phyloP scores from a whole-genome alignment of 2,888 invertebrate genomes.

The Polia nebulosa region DNA sequence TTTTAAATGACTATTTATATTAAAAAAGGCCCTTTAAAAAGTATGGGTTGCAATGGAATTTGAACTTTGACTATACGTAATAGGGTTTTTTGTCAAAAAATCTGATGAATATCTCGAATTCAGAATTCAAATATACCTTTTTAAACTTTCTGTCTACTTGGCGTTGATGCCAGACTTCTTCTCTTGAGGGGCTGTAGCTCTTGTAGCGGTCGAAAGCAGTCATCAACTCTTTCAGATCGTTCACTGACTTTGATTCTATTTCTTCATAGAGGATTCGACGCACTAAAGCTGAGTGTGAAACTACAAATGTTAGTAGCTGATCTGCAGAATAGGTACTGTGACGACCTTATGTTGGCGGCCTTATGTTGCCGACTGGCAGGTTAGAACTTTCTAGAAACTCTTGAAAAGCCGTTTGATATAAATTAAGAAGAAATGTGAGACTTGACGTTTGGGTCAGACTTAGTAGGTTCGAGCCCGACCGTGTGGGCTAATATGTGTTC shows the following conservation, averaged over 20 bases:
- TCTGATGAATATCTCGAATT: neutral
- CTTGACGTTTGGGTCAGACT: too few species aligned
- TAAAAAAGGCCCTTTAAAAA: too few species aligned
- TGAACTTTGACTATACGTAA: neutral
- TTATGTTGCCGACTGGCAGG: too few species aligned
- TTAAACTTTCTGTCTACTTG: constrained; percentile 68
- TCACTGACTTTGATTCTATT: constrained; percentile 69
- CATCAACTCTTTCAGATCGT: constrained; percentile 65
- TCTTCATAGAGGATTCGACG: constrained; percentile 85
- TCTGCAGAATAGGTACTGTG: too few species aligned
- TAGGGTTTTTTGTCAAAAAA: neutral
- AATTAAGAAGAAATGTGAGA: too few species aligned
- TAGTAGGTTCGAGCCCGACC: too few species aligned
- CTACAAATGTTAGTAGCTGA: too few species aligned
- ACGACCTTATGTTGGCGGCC: too few species aligned
- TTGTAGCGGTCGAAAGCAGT: constrained; percentile 84
- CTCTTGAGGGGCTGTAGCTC: constrained; percentile 77
- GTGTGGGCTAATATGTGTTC: too few species aligned
- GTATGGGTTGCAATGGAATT: neutral
- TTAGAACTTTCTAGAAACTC: too few species aligned
- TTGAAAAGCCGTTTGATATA: too few species aligned
- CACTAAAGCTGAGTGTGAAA: constrained; percentile 73
- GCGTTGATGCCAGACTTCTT: constrained; percentile 75
- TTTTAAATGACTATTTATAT: too few species aligned
- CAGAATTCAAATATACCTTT: constrained; percentile 61